Conservation (phyloP, 2,888 invertebrate genomes). For the Chrysina gloriosa region DNA sequence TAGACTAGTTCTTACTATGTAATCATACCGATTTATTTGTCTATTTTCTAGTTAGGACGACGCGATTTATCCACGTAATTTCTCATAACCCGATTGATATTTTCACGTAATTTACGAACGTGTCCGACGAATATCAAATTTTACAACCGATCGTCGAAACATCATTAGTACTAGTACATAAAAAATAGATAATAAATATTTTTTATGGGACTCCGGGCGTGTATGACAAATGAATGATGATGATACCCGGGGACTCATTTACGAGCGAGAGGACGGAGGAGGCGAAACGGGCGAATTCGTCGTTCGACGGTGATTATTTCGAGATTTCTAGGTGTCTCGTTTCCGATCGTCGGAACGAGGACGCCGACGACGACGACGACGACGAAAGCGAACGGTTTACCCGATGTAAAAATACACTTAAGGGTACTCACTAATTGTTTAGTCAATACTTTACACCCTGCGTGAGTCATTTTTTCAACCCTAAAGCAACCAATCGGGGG, state of each 20-base stretch:
- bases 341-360: constrained; percentile 29
- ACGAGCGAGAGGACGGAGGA: constrained; percentile 3
- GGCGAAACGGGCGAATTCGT: background rate
- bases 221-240: constrained; percentile 33
- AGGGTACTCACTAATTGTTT: constrained; percentile 67
- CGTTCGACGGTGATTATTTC: constrained; percentile 34
- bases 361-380: constrained; percentile 21
- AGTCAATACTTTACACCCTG: constrained; percentile 68
- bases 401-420: constrained; percentile 63
- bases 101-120: background rate
- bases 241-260: no score
- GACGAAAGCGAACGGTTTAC: constrained; percentile 30
- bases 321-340: constrained; percentile 34
- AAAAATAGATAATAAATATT: constrained; percentile 24
- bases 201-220: constrained; percentile 26
- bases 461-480: constrained; percentile 67
- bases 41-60: no score
- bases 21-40: no score
- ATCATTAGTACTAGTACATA: constrained; percentile 36
- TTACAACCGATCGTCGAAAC: constrained; percentile 21
- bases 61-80: no score
- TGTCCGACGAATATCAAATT: constrained; percentile 9
- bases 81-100: background rate
- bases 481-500: constrained; percentile 65
- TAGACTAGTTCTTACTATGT: no score